phyloP scores from a whole-genome alignment of 2,888 invertebrate species.

The Lampropteryx suffumata region DNA sequence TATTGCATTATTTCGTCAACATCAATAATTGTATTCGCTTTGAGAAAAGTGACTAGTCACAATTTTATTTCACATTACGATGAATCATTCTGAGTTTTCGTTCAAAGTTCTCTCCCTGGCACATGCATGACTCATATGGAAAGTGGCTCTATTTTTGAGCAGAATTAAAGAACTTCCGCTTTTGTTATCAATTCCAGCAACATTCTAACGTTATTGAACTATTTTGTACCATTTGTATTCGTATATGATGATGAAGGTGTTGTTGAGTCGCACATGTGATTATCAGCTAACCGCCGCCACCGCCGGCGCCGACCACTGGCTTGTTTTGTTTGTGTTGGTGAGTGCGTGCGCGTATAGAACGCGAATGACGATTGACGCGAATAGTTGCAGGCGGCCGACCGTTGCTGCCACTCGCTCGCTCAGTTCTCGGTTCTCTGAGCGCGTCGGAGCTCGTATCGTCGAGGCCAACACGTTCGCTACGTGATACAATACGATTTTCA shows the following conservation, averaged over 20 bases:
- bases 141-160: not conserved
- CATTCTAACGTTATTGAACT: slow-evolving; percentile 8
- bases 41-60: slow-evolving; percentile 17
- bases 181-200: not conserved
- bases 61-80: slow-evolving; percentile 14
- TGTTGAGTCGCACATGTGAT: slow-evolving; percentile 52
- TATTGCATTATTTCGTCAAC: slow-evolving; percentile 2
- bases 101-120: slow-evolving; percentile 8
- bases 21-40: slow-evolving; percentile 2
- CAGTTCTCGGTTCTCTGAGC: slow-evolving; percentile 68
- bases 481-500: slow-evolving; percentile 46
- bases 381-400: slow-evolving; percentile 66
- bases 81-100: slow-evolving; percentile 20
- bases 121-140: slow-evolving; percentile 13
- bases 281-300: slow-evolving; percentile 45
- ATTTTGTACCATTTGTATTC: slow-evolving; percentile 1
- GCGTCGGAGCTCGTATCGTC: slow-evolving; percentile 67
- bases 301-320: slow-evolving; percentile 41
- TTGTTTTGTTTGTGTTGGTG: slow-evolving; percentile 77
- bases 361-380: slow-evolving; percentile 74
- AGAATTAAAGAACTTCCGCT: not conserved
- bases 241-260: slow-evolving; percentile 33
- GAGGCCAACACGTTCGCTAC: slow-evolving; percentile 61
- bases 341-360: slow-evolving; percentile 73
- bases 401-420: slow-evolving; percentile 50